Conservation (phyloP, 2,888 invertebrate genomes). For the Diadegma fenestrale region DNA sequence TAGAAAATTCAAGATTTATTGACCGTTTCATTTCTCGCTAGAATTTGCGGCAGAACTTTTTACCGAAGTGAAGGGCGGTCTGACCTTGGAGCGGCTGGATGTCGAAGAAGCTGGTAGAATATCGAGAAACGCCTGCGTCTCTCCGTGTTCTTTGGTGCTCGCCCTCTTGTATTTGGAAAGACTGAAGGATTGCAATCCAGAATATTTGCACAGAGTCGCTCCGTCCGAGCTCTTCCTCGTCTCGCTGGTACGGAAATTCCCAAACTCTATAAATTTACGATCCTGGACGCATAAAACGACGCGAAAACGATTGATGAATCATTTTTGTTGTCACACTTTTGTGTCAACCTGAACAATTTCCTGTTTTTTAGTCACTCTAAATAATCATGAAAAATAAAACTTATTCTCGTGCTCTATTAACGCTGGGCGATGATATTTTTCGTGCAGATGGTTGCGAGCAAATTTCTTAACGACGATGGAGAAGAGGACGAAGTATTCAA, state of each 20-base stretch:
- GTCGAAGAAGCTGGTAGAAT: constrained; percentile 92
- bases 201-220: constrained; percentile 92
- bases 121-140: constrained; percentile 92
- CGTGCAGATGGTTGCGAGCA: constrained; percentile 96
- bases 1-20: constrained; percentile 56
- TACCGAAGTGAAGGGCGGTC: constrained; percentile 91
- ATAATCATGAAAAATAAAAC: not conserved
- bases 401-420: not conserved
- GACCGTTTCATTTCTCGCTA: constrained; percentile 81
- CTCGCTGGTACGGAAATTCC: constrained; percentile 89
- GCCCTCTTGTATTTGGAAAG: constrained; percentile 97
- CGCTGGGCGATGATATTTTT: not conserved
- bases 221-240: constrained; percentile 98
- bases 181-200: constrained; percentile 92
- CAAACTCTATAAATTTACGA: not conserved
- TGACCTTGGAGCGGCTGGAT: constrained; percentile 91
- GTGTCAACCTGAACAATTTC: not conserved
- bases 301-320: not conserved
- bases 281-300: not conserved
- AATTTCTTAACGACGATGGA: constrained; percentile 97
- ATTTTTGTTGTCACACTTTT: not conserved
- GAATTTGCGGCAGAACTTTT: constrained; percentile 95
- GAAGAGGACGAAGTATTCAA: constrained; percentile 96
- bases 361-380: not conserved
- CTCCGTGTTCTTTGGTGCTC: constrained; percentile 96